These are phyloP conservation scores for Luperina nickerlii DNA, from an alignment of 2,888 invertebrate genomes.

Conservation along the genomic window DNA sequence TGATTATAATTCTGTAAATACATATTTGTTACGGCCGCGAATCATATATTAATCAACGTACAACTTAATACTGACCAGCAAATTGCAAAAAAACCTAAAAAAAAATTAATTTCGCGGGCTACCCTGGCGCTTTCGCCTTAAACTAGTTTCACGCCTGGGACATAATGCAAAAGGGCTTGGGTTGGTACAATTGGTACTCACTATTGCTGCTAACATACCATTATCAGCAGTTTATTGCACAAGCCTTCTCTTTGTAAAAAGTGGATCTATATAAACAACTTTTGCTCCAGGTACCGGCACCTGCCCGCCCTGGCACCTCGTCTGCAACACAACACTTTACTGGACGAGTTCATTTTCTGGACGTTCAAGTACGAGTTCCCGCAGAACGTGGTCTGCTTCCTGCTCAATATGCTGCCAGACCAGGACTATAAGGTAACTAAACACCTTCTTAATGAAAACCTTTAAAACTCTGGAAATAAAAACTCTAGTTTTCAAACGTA, in stretches of 20 bases:
- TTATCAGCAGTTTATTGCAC: background rate
- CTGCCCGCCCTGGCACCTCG: slow-evolving; percentile 94
- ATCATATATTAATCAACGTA: too few relatives aligned
- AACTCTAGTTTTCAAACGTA: background rate
- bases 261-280: background rate
- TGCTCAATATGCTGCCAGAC: slow-evolving; percentile 98
- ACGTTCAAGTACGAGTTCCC: slow-evolving; percentile 99
- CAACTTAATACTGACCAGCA: too few relatives aligned
- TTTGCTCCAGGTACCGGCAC: slow-evolving; percentile 94
- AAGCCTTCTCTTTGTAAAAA: background rate
- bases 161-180: too few relatives aligned
- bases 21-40: too few relatives aligned
- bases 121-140: too few relatives aligned
- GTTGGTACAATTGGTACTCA: too few relatives aligned
- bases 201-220: background rate
- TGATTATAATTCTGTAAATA: too few relatives aligned
- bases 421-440: slow-evolving; percentile 95
- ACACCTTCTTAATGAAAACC: background rate
- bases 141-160: too few relatives aligned
- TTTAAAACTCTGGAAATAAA: background rate
- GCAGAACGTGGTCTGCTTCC: slow-evolving; percentile 98
- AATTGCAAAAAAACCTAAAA: too few relatives aligned
- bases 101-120: too few relatives aligned
- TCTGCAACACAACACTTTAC: slow-evolving; percentile 94
- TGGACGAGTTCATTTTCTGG: slow-evolving; percentile 99